phyloP scores from a whole-genome alignment of 2,113 vertebrate genomes.

The Corydoras maculifer region DNA sequence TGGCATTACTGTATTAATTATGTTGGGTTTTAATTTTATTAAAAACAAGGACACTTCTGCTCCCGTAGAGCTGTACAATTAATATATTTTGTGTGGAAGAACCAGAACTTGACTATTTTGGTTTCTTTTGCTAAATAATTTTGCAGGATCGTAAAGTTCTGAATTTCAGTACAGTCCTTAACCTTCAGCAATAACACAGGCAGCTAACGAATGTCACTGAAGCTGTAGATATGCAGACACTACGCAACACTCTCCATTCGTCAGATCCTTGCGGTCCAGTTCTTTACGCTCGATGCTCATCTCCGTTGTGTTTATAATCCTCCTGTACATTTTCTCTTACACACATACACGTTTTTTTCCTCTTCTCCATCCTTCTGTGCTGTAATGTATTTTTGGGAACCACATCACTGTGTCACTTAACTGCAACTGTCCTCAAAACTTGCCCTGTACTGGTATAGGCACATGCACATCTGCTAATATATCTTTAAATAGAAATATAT shows the following conservation, averaged over 20 bases:
- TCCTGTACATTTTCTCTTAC: background rate
- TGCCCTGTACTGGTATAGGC: too few species aligned
- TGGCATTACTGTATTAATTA: constrained; percentile 97
- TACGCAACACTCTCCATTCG: constrained; percentile 34
- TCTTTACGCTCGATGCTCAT: background rate
- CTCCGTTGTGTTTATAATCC: background rate
- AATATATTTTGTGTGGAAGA: constrained; percentile 98
- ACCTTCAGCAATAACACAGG: constrained; percentile 99
- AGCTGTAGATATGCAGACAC: constrained; percentile 86
- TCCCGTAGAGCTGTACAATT: constrained; percentile 96
- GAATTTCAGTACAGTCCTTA: constrained; percentile 88
- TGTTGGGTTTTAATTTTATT: constrained; percentile 98
- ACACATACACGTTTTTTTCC: constrained; percentile 10
- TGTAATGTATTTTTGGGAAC: background rate
- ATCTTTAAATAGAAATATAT: background rate
- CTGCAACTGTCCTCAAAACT: background rate
- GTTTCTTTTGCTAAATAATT: constrained; percentile 62
- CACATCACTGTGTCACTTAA: background rate
- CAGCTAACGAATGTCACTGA: constrained; percentile 99
- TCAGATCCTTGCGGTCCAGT: background rate
- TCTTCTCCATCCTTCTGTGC: too few species aligned
- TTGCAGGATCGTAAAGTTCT: constrained; percentile 45
- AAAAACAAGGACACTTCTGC: constrained; percentile 75
- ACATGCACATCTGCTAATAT: too few species aligned
- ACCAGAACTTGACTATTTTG: constrained; percentile 85